Percentiles rank a stretch among this genome's conserved stretches.
Conservation (phyloP, 1,140 invertebrate species). For the Drosophila athabasca region DNA sequence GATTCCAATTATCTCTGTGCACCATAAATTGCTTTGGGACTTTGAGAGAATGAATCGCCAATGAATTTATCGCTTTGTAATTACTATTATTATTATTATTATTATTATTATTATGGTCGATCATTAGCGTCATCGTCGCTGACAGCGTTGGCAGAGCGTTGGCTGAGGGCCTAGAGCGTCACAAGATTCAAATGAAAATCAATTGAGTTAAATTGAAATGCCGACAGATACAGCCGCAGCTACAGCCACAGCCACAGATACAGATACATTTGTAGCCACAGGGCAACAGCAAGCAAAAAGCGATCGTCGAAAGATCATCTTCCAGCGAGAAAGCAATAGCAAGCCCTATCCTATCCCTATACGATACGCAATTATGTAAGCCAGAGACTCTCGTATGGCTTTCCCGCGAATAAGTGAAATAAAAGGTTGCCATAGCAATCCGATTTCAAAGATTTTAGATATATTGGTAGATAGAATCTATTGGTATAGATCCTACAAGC, state of each 20-base stretch:
- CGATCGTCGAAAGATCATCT: background rate
- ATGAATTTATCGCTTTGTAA: slow-evolving; percentile 72
- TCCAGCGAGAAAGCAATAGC: background rate
- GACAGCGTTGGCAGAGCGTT: background rate
- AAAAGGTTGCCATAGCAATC: too few relatives aligned
- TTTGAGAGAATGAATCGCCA: slow-evolving; percentile 16
- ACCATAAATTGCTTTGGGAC: background rate
- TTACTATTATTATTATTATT: slow-evolving; percentile 33
- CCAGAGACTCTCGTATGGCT: too few relatives aligned
- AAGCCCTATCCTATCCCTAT: background rate
- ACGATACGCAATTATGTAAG: too few relatives aligned
- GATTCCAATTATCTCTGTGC: too few relatives aligned
- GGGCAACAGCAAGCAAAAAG: background rate
- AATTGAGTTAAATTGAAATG: slow-evolving; percentile 73
- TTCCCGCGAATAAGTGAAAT: too few relatives aligned
- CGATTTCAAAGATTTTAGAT: too few relatives aligned
- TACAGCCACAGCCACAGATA: slow-evolving; percentile 4
- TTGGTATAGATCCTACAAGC: too few relatives aligned
- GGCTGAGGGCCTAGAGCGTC: slow-evolving; percentile 37
- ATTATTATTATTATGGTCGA: slow-evolving; percentile 33
- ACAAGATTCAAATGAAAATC: slow-evolving; percentile 69
- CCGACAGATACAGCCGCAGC: slow-evolving; percentile 22
- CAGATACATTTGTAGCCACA: slow-evolving; percentile 16
- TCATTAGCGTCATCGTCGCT: slow-evolving; percentile 61
- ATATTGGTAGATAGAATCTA: too few relatives aligned